Base-by-base conservation (phyloP, 2,113 vertebrate species). In the Limanda limanda region DNA sequence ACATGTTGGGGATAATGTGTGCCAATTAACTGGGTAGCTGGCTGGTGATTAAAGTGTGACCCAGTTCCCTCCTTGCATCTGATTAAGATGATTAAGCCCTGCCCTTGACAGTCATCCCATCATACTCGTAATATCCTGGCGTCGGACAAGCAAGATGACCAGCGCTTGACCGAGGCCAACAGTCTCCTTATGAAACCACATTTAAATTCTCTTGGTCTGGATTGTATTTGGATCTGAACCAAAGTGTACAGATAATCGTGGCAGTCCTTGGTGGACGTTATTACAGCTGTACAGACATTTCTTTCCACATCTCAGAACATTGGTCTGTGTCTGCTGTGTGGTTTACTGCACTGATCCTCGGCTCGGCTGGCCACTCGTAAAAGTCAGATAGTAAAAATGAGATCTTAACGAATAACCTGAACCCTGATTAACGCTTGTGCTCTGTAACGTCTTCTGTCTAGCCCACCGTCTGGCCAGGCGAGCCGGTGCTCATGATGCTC, bases 401-500 rank as follows among this genome's bases (percentile, higher is more conserved):
- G 17, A 18, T 51, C 3, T 3, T 37, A 14, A 40, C 24, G n/a
- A 59, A 35, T 25, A 42, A 64, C 40, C 14, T 15, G 45, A 21
- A 9, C 51, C 18, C 9, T 54, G 51, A 54, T 54, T 21, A n/a
- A 10, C 51, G 51, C 51, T 10, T 2, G 1, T n/a, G 20, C 47
- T 54, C 51, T 21, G 5, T 8, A 1, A 14, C 31, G 10, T 20
- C 1, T 18, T 56, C 4, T 5, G 5, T 61, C 0, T 57, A 94
- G 93, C 80, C 89, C 65, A 69, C 87, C 11, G 73, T 95, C 17
- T 95, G 94, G 93, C 94, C 93, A 0, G 94, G 94, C 0, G 94
- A 95, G 85, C 85, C 89, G 0, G 93, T 94, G 76, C 78, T 95
- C 78, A 91, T 94, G 93, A 89, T 94, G 89, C 69, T 95, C 68